Base-by-base conservation (phyloP, 2,888 invertebrate species). In the Sacculina carcini region DNA sequence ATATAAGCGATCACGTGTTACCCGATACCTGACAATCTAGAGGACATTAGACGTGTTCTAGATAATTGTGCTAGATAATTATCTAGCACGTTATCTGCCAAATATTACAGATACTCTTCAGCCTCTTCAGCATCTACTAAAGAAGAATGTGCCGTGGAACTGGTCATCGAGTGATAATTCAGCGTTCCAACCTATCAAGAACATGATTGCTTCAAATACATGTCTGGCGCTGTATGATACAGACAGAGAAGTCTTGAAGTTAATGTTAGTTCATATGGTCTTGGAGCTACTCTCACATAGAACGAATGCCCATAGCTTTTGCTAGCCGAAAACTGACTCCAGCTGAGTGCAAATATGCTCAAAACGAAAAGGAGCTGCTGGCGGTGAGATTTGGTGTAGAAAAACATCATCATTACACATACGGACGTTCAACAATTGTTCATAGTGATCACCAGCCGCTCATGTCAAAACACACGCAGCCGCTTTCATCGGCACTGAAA, bases 331-430 rank as follows among this genome's bases (percentile, higher is more conserved):
- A 12, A 3, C 32, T 32, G 5, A n/a, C n/a, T n/a, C n/a, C n/a
- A n/a, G n/a, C n/a, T n/a, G n/a, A 31, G 34, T 14, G 23, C 44
- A 21, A 52, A 28, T 53, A 53, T 24, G 53, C 53, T 10, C 52
- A 55, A 31, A 53, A 50, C 2, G 53, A 52, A 23, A 52, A 53
- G 26, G 53, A 53, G 28, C 39, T 19, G 16, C 36, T 53, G 44
- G 48, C 34, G 23, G 21, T 52, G 32, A n/a, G n/a, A n/a, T n/a
- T n/a, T n/a, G n/a, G n/a, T n/a, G n/a, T n/a, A n/a, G n/a, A n/a
- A n/a, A n/a, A n/a, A n/a, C n/a, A n/a, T n/a, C n/a, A n/a, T n/a
- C n/a, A n/a, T n/a, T n/a, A n/a, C n/a, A n/a, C n/a, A n/a, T n/a
- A n/a, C n/a, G n/a, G n/a, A n/a, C n/a, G n/a, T n/a, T n/a, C n/a